Base-by-base conservation (phyloP, 2,888 invertebrate species). In the Platycnemis pennipes region DNA sequence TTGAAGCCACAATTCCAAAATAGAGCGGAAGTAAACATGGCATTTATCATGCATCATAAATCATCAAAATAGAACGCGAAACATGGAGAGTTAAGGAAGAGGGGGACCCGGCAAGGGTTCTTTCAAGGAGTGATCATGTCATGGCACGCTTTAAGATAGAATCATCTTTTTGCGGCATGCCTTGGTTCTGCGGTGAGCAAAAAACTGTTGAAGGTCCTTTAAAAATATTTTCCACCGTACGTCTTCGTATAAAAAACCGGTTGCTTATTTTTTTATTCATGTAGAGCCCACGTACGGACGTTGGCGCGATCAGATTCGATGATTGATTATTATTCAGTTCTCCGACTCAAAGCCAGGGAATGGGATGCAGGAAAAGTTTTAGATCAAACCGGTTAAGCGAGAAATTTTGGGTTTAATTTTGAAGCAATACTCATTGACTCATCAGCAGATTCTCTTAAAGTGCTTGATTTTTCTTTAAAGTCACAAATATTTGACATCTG, bases 211-310 rank as follows among this genome's bases (percentile, higher is more conserved):
- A 0, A 11, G 31, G 13, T 11, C 11, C 16, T 3, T 77, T 37
- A 26, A 42, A 42, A 63, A 56, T 26, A 63, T 19, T 91, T 69
- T 91, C 45, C 42, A 37, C 44, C 69, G n/a, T 63, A 91, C 91
- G 69, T 91, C 91, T 91, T 91, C 63, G 69, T 91, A 42, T 44
- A 44, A 26, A 42, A 53, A 91, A 91, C 91, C 91, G 91, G 91
- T 91, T 91, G 46, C 45, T n/a, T 13, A 26, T 26, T 77, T 77
- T 37, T 87, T 44, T 56, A 42, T 53, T n/a, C 63, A 13, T 13
- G 0, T 44, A 37, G 45, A 37, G 44, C 63, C n/a, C 13, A 69
- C 69, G 44, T 44, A 91, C 26, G 63, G 11, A 63, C 13, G 26
- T 45, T 56, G 44, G 11, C 63, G 63, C 63, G 91, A 91, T 37